These are phyloP conservation scores for Euclidia mi DNA, from an alignment of 2,888 invertebrate genomes.

Conservation along the genomic window DNA sequence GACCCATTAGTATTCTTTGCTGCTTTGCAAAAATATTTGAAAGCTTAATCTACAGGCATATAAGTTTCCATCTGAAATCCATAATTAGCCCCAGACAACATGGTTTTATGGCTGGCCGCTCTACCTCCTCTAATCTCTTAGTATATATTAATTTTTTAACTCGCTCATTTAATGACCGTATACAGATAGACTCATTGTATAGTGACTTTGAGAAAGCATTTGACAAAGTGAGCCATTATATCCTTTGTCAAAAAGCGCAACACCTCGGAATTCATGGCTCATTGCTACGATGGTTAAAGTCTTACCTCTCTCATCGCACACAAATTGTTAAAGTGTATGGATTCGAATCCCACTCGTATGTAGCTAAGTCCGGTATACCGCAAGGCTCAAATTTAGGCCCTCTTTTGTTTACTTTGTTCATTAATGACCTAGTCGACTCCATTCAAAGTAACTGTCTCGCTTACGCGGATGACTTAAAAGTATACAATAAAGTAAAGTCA, in stretches of 20 bases:
- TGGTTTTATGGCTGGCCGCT: neutral
- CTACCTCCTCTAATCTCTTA: no score
- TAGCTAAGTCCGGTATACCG: no score
- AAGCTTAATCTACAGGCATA: no score
- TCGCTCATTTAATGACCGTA: neutral
- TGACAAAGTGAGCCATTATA: neutral
- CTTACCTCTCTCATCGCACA: no score
- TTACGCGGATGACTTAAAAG: slow-evolving; percentile 2
- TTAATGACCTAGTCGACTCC: neutral
- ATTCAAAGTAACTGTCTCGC: neutral
- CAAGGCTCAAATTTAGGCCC: no score
- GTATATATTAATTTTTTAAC: neutral
- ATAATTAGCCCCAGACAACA: neutral
- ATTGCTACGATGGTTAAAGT: neutral
- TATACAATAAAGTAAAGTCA: neutral
- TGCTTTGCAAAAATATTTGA: no score
- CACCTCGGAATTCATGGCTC: neutral
- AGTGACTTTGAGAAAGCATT: slow-evolving; percentile 3
- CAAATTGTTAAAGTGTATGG: no score
- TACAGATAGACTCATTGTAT: slow-evolving; percentile 1
- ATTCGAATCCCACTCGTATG: no score
- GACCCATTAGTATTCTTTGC: no score
- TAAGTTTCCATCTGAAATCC: no score
- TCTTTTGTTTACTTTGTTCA: neutral
- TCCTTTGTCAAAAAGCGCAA: neutral